Percentiles rank a stretch among this genome's conserved stretches.
phyloP scores from a whole-genome alignment of 35 echinoderm and acorn worm genomes.

The Anneissia japonica region DNA sequence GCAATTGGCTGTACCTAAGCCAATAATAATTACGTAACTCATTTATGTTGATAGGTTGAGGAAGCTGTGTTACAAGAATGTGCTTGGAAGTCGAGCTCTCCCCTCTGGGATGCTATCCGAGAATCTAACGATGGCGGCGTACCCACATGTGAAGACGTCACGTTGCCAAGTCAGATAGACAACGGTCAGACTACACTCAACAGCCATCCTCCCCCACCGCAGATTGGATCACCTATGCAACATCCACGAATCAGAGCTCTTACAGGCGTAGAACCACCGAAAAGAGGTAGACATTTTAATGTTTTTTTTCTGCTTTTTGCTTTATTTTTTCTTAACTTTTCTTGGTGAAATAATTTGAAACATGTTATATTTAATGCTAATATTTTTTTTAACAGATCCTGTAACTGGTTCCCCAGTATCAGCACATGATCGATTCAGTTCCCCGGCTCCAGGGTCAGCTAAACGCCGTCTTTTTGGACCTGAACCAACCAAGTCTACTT shows the following conservation, averaged over 20 bases:
- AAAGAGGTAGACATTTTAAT: neutral
- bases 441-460: slow-evolving; percentile 65
- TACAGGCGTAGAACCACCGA: neutral
- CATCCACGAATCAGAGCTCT: neutral
- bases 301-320: neutral
- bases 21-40: too few species aligned
- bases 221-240: neutral
- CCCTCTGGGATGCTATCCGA: slow-evolving; percentile 69
- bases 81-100: slow-evolving; percentile 73
- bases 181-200: neutral
- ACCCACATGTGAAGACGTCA: slow-evolving; percentile 84
- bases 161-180: slow-evolving; percentile 51
- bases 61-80: slow-evolving; percentile 74
- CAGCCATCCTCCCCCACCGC: neutral
- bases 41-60: slow-evolving; percentile 68
- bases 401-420: slow-evolving; percentile 62
- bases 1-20: too few species aligned
- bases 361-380: neutral
- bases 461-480: slow-evolving; percentile 59
- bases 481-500: neutral
- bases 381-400: slow-evolving; percentile 10
- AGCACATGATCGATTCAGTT: slow-evolving; percentile 81
- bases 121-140: slow-evolving; percentile 31
- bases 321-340: slow-evolving; percentile 9
- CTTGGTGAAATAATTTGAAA: too few species aligned